A percentile compares a stretch with the other conserved stretches of the same genome.
These are phyloP conservation scores for Tanytarsus gracilentus DNA, from an alignment of 2,888 invertebrate species.

Conservation along the genomic window DNA sequence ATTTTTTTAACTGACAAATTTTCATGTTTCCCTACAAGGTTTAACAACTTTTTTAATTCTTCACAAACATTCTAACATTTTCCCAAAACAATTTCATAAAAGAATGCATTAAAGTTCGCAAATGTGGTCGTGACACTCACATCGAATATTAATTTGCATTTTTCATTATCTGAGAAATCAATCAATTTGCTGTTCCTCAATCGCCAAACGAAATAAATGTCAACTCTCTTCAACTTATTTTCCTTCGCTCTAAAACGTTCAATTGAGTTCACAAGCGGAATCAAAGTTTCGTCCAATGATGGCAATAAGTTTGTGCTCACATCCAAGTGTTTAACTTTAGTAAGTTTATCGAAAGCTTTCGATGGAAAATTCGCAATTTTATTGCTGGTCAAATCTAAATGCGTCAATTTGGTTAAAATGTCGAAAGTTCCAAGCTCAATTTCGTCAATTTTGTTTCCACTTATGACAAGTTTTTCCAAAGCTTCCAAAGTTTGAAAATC, in stretches of 20 bases:
- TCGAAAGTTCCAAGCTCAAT: constrained; percentile 13
- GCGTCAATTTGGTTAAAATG: not conserved
- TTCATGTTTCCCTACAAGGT: no score
- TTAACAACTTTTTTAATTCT: no score
- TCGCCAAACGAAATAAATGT: not conserved
- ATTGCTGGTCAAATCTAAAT: constrained; percentile 25
- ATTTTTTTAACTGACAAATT: no score
- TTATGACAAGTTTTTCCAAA: not conserved
- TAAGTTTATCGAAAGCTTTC: constrained; percentile 6
- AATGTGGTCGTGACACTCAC: no score
- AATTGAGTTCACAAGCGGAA: not conserved
- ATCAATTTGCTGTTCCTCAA: not conserved
- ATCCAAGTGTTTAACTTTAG: not conserved
- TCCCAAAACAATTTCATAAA: no score
- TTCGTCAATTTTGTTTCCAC: not conserved
- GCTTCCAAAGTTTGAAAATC: not conserved
- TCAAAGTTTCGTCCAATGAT: not conserved
- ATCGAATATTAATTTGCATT: no score
- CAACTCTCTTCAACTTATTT: not conserved
- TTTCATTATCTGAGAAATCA: not conserved
- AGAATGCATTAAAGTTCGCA: no score
- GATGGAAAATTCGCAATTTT: not conserved
- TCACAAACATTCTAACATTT: no score
- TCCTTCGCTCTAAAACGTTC: not conserved
- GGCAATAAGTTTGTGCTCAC: constrained; percentile 3